Conservation (phyloP, 1,140 invertebrate species). For the Drosophila obscura region DNA sequence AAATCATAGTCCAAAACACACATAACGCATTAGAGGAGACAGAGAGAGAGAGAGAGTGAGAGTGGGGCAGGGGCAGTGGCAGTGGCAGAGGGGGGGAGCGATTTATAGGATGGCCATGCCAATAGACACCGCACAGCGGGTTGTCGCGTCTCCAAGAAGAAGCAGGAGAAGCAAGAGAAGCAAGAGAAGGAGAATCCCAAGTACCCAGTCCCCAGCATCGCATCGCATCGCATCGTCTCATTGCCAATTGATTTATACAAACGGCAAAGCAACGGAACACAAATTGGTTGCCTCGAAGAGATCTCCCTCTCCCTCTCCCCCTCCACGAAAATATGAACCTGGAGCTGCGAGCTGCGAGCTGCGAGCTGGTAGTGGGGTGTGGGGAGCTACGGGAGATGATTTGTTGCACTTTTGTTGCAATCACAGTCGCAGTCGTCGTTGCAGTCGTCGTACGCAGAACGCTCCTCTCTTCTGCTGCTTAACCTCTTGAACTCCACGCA, state of each 20-base stretch:
- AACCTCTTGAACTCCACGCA: conserved; percentile 64
- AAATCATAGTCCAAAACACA: conserved; percentile 81
- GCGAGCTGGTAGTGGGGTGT: conserved; percentile 2
- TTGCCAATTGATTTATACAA: conserved; percentile 81
- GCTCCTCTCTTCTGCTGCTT: conserved; percentile 53
- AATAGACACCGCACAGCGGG: conserved; percentile 79
- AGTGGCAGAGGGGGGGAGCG: conserved; percentile 33
- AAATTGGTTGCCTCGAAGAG: conserved; percentile 73
- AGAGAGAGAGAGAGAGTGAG: background rate
- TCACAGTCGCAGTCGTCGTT: conserved; percentile 50
- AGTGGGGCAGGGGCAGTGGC: background rate
- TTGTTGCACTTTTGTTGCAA: conserved; percentile 69
- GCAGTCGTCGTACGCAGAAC: conserved; percentile 60
- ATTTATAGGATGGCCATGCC: conserved; percentile 76
- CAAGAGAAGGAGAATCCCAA: background rate
- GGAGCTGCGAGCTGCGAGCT: background rate
- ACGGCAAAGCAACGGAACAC: conserved; percentile 81
- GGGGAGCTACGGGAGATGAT: conserved; percentile 58
- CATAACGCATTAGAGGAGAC: conserved; percentile 71
- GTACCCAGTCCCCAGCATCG: conserved; percentile 2
- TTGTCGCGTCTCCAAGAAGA: conserved; percentile 49
- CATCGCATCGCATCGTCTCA: conserved; percentile 18
- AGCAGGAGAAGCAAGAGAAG: background rate
- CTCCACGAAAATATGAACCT: no score
- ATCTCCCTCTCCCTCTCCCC: conserved; percentile 19